phyloP scores from a whole-genome alignment of 2,113 vertebrate genomes.

The Chamaea fasciata region DNA sequence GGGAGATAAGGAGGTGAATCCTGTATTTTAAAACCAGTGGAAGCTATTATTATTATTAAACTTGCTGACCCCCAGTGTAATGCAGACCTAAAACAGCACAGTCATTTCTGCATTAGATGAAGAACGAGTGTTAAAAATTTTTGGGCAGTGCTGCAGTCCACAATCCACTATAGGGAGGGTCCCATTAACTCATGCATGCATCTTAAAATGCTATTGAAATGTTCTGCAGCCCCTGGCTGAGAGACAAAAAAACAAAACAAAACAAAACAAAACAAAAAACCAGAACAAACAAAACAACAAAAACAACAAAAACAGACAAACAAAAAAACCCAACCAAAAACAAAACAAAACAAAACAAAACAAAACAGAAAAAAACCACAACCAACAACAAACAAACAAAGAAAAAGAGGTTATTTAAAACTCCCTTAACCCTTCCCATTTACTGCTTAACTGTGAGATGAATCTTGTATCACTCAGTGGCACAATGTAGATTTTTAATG shows the following conservation, averaged over 20 bases:
- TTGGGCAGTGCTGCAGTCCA: background rate
- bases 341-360: background rate
- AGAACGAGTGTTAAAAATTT: background rate
- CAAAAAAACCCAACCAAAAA: no score
- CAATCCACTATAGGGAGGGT: background rate
- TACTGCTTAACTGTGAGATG: background rate
- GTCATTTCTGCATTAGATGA: background rate
- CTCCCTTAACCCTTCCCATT: background rate
- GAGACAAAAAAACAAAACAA: background rate
- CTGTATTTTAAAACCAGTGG: background rate
- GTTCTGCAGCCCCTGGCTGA: accelerated
- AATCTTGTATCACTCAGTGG: background rate
- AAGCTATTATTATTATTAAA: background rate
- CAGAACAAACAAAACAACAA: no score
- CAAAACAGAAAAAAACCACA: no score
- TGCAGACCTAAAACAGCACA: background rate
- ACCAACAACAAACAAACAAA: no score
- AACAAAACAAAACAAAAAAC: no score
- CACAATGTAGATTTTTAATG: background rate
- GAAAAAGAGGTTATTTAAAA: background rate
- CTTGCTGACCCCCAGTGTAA: background rate
- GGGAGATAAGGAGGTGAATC: background rate
- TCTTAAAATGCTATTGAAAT: background rate
- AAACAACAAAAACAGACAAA: no score
- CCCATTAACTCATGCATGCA: background rate